Evolutionary conservation across 1,140 invertebrate genomes (phyloP), one percentile per base, ranked within the genome.

Genomic region (Planococcus citri): DNA sequence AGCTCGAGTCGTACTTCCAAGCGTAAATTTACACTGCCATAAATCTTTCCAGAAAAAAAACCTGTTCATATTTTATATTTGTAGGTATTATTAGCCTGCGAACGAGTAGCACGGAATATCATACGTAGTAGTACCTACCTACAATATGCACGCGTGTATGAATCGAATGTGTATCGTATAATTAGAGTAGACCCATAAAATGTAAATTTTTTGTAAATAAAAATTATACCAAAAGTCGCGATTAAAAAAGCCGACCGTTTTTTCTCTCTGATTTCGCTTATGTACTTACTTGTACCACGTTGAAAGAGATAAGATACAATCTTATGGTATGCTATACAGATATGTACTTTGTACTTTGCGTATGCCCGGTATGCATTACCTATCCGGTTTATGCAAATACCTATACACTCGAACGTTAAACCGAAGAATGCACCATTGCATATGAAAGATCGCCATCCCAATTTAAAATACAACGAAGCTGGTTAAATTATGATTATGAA

Each of bases 121-220:
- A n/a, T n/a, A n/a, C n/a, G n/a, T n/a, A n/a, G n/a, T n/a, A n/a
- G n/a, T n/a, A n/a, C n/a, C n/a, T n/a, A n/a, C n/a, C n/a, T n/a
- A n/a, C 3, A 20, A 9, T 51, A 51, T 51, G 41, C 41, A 51
- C 41, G 41, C 41, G 41, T 33, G 3, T 12, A n/a, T n/a, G n/a
- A n/a, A 6, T 33, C 29, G 29, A 12, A 33, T n/a, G 41, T n/a
- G n/a, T n/a, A n/a, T n/a, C n/a, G n/a, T n/a, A n/a, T 51, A 51
- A 51, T 51, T 51, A 20, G 2, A 14, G 41, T 51, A 17, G 2
- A 51, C 2, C 6, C 2, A 17, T 51, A 9, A 51, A 9, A 51
- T 51, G 41, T 51, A 51, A 51, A 51, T 51, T 51, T 17, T 51
- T 51, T 51, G 41, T 51, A 51, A 51, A 51, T 51, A 51, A 51